Evolutionary conservation across 1,140 invertebrate genomes (phyloP).

Genomic region (Drosophila bipectinata): DNA sequence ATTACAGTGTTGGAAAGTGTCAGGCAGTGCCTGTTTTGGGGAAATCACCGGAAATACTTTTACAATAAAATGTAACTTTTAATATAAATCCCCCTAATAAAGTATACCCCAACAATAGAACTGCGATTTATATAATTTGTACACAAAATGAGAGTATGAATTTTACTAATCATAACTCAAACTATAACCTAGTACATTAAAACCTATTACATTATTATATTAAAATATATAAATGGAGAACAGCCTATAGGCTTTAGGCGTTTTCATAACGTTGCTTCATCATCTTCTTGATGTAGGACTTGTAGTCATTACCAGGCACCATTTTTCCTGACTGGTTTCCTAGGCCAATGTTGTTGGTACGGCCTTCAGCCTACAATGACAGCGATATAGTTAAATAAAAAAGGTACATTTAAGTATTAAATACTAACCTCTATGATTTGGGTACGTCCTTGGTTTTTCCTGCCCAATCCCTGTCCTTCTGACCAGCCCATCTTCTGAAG

Average conservation of each 20-base stretch:
- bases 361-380: slow-evolving; percentile 64
- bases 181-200: background rate
- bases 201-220: background rate
- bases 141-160: background rate
- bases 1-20: background rate
- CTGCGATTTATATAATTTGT: too few relatives aligned
- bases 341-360: slow-evolving; percentile 88
- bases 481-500: slow-evolving; percentile 99
- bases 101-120: too few relatives aligned
- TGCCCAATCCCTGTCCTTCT: slow-evolving; percentile 97
- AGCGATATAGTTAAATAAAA: too few relatives aligned
- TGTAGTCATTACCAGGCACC: slow-evolving; percentile 92
- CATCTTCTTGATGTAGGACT: slow-evolving; percentile 95
- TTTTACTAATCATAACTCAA: slow-evolving; percentile 10
- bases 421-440: slow-evolving; percentile 92
- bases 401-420: too few relatives aligned
- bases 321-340: slow-evolving; percentile 88
- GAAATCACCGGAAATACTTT: slow-evolving; percentile 2
- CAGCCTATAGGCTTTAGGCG: slow-evolving; percentile 43
- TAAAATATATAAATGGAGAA: slow-evolving; percentile 8
- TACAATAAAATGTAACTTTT: background rate
- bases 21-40: background rate
- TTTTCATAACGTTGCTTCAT: slow-evolving; percentile 92
- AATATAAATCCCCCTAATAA: background rate
- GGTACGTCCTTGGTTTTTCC: slow-evolving; percentile 95